Percentiles rank a stretch among this genome's conserved stretches.
These are phyloP conservation scores for Mythimna lalbum DNA, from an alignment of 2,888 invertebrate genomes.

Conservation along the genomic window DNA sequence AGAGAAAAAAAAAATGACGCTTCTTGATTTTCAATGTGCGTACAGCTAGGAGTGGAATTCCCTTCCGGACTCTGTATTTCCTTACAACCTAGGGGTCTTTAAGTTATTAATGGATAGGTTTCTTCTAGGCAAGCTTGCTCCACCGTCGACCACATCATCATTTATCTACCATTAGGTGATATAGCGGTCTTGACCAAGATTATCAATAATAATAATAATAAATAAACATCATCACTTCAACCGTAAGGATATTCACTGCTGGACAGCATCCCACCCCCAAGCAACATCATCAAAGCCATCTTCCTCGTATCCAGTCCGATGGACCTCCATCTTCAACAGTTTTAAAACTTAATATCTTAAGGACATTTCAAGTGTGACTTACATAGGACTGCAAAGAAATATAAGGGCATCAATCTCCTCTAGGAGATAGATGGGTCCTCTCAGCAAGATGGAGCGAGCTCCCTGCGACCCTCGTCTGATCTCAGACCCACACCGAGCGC, in stretches of 20 bases:
- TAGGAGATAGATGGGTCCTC: conserved; percentile 96
- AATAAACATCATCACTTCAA: neutral
- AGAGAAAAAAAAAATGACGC: neutral
- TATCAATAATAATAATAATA: too few relatives aligned
- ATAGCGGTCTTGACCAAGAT: too few relatives aligned
- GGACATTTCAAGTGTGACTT: conserved; percentile 77
- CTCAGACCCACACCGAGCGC: conserved; percentile 79
- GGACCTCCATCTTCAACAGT: too few relatives aligned
- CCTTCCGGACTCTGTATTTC: too few relatives aligned
- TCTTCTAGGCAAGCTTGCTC: too few relatives aligned
- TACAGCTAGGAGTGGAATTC: too few relatives aligned
- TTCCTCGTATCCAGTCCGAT: too few relatives aligned
- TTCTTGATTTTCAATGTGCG: neutral
- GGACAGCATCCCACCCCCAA: neutral
- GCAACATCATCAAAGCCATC: neutral
- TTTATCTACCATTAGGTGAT: too few relatives aligned
- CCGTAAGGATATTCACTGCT: neutral
- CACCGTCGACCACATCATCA: too few relatives aligned
- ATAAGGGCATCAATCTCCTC: conserved; percentile 95
- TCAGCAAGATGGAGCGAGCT: conserved; percentile 93
- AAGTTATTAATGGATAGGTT: too few relatives aligned
- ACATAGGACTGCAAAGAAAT: conserved; percentile 97
- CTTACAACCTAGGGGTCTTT: too few relatives aligned
- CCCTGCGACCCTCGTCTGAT: conserved; percentile 92
- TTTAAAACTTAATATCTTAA: too few relatives aligned